Percentiles rank a stretch among this genome's conserved stretches.
Evolutionary conservation across 2,888 invertebrate species (phyloP).

Genomic region (Heliconius ethilla): DNA sequence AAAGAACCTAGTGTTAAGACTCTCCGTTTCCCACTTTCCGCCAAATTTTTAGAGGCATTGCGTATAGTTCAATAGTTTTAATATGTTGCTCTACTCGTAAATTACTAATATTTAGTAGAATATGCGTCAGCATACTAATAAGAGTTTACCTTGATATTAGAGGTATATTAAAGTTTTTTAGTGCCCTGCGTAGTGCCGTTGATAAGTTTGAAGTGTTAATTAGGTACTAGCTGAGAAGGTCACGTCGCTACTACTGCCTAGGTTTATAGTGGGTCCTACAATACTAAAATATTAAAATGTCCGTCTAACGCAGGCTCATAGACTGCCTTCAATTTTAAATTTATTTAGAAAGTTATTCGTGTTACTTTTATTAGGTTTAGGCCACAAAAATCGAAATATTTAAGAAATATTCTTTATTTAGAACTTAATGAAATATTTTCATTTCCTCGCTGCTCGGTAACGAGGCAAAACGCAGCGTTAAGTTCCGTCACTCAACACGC

Average conservation of each 20-base stretch:
- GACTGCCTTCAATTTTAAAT: not conserved
- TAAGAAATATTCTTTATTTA: too few relatives aligned
- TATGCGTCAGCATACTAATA: too few relatives aligned
- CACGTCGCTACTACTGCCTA: not conserved
- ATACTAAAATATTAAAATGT: not conserved
- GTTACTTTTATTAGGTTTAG: not conserved
- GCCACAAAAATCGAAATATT: too few relatives aligned
- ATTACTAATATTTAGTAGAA: too few relatives aligned
- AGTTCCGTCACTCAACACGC: too few relatives aligned
- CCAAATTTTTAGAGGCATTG: not conserved
- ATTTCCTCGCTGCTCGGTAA: too few relatives aligned
- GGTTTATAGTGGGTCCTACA: not conserved
- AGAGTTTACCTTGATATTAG: not conserved
- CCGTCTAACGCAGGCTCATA: not conserved
- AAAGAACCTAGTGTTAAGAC: too few relatives aligned
- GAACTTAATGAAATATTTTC: too few relatives aligned
- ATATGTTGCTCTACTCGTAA: too few relatives aligned
- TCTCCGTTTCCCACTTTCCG: too few relatives aligned
- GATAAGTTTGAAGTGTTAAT: conserved; percentile 10
- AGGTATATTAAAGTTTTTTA: conserved; percentile 1
- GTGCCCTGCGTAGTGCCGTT: not conserved
- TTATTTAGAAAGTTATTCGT: not conserved
- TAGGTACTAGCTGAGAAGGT: conserved; percentile 9
- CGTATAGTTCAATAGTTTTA: not conserved
- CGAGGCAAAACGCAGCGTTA: too few relatives aligned